These are phyloP conservation scores for Calidris pugnax DNA, from an alignment of 2,113 vertebrate genomes.

Conservation along the genomic window DNA sequence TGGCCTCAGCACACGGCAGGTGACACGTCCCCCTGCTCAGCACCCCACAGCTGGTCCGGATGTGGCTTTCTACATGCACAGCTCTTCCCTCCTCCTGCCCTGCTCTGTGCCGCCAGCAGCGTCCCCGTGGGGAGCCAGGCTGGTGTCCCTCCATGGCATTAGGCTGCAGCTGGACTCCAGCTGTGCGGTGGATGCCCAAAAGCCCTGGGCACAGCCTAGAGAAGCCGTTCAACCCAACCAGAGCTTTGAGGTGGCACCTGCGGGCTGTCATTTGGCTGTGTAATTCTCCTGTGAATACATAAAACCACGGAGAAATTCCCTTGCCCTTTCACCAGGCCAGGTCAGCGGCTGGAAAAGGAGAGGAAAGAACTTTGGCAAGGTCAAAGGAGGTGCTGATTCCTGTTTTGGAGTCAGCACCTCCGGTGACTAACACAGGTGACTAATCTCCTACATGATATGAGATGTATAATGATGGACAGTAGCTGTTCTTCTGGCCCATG, in stretches of 20 bases:
- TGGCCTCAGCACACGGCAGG: not conserved
- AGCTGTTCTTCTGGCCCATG: not conserved
- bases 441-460: not conserved
- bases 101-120: accelerated
- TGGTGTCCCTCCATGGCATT: accelerated
- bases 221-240: not conserved
- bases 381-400: not conserved
- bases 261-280: not conserved
- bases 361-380: not conserved
- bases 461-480: not conserved
- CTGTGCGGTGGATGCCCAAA: accelerated
- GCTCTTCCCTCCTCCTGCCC: not conserved
- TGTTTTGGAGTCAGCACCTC: not conserved
- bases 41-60: not conserved
- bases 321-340: not conserved
- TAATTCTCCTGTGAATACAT: not conserved
- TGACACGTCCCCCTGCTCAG: not conserved
- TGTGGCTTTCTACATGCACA: not conserved
- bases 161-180: not conserved
- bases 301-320: not conserved
- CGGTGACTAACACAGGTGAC: accelerated
- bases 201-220: not conserved
- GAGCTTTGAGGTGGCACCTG: not conserved
- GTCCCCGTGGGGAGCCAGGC: not conserved
- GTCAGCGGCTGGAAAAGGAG: not conserved